A percentile compares a stretch with the other conserved stretches of the same genome.
Conservation (phyloP, 1,140 invertebrate species). For the Drosophila kurseongensis region DNA sequence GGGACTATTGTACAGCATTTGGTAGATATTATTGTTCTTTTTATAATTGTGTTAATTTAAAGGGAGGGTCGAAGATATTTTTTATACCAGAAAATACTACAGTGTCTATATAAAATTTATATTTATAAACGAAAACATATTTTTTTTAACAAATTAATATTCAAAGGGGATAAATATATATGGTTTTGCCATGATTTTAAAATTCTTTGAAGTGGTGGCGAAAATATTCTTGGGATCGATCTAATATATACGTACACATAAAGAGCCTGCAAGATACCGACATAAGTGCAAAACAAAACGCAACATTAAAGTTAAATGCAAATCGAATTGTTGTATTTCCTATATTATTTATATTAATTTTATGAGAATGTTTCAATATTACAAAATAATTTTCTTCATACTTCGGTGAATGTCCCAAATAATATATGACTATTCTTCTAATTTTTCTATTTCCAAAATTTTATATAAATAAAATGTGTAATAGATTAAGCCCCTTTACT, state of each 20-base stretch:
- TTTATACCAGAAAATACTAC: too few species aligned
- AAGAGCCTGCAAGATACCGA: neutral
- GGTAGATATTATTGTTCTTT: neutral
- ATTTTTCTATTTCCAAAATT: constrained; percentile 3
- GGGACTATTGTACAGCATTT: neutral
- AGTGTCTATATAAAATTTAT: too few species aligned
- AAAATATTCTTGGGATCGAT: neutral
- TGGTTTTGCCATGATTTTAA: neutral
- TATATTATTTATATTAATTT: neutral
- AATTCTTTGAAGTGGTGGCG: neutral
- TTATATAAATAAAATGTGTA: constrained; percentile 14
- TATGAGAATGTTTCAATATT: neutral
- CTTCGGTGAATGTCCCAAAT: constrained; percentile 7
- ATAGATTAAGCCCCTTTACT: constrained; percentile 28
- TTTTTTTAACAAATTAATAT: too few species aligned
- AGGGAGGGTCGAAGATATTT: too few species aligned
- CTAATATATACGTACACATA: neutral
- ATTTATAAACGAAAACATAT: too few species aligned
- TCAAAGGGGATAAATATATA: too few species aligned
- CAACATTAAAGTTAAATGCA: constrained; percentile 2
- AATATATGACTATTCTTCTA: constrained; percentile 6
- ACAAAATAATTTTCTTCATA: constrained; percentile 8
- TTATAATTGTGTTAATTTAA: neutral
- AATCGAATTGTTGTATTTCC: neutral
- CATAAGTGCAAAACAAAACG: neutral